Conservation (phyloP, 2,797 vertebrate species). For the Enteromius thamalakanensis region DNA sequence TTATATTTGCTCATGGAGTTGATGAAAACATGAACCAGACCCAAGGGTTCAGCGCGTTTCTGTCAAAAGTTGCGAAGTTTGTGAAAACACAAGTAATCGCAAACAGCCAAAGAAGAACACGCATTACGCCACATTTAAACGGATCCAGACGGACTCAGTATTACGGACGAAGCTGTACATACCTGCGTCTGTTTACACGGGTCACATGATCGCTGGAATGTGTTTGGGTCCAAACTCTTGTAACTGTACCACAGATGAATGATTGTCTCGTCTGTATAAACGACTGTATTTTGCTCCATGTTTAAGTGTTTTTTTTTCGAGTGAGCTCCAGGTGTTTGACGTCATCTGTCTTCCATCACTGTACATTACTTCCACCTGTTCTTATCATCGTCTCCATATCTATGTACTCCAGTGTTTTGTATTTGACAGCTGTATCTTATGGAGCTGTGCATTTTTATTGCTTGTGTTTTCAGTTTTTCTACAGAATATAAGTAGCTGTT, state of each 20-base stretch:
- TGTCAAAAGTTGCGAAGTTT: neutral
- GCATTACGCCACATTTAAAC: neutral
- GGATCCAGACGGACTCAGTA: neutral
- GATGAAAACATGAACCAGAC: neutral
- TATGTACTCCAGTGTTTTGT: slow-evolving; percentile 6
- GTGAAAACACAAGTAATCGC: neutral
- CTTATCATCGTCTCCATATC: neutral
- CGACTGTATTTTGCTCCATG: neutral
- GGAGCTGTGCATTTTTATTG: slow-evolving; percentile 32
- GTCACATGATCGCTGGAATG: neutral
- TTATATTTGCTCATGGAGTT: neutral
- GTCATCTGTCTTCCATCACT: neutral
- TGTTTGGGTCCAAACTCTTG: neutral
- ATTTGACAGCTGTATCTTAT: slow-evolving; percentile 3
- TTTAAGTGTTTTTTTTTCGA: neutral
- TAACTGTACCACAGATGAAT: neutral
- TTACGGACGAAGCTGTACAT: neutral
- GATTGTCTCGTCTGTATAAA: neutral
- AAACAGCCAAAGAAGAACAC: neutral
- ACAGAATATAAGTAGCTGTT: slow-evolving; percentile 31
- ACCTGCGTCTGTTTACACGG: neutral
- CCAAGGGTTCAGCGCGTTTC: neutral
- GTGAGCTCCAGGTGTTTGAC: neutral
- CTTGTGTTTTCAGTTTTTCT: slow-evolving; percentile 44
- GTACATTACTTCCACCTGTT: too few species aligned